phyloP scores from a whole-genome alignment of 2,888 invertebrate species.

The Cosmia pyralina region DNA sequence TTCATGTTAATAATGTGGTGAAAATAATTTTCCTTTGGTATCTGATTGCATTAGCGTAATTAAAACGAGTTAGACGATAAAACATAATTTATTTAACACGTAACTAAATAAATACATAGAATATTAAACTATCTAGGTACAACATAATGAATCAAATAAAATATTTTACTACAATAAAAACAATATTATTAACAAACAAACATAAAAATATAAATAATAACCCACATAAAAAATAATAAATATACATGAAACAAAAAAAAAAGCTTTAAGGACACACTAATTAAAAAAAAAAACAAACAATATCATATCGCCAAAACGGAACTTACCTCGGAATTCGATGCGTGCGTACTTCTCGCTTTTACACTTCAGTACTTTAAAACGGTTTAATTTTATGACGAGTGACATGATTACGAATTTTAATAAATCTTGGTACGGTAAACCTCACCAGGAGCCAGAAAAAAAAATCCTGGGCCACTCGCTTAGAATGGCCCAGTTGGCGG shows the following conservation, averaged over 20 bases:
- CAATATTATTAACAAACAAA: background rate
- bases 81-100: slow-evolving; percentile 16
- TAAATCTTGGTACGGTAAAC: background rate
- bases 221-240: background rate
- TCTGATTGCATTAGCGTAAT: slow-evolving; percentile 52
- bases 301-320: background rate
- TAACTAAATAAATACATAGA: background rate
- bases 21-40: slow-evolving; percentile 23
- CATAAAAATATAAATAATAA: background rate
- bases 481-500: slow-evolving; percentile 40
- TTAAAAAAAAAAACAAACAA: background rate
- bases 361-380: slow-evolving; percentile 92
- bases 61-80: slow-evolving; percentile 37
- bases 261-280: too few relatives aligned
- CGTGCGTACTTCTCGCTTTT: slow-evolving; percentile 92
- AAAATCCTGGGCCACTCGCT: slow-evolving; percentile 23
- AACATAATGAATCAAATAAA: background rate
- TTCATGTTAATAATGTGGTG: slow-evolving; percentile 18
- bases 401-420: slow-evolving; percentile 88
- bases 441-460: slow-evolving; percentile 1
- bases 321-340: slow-evolving; percentile 94
- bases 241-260: background rate
- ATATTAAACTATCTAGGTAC: background rate
- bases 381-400: slow-evolving; percentile 92
- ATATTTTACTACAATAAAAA: slow-evolving; percentile 2